Evolutionary conservation across 2,888 invertebrate genomes (phyloP).

Genomic region (Drosophila anomalipes): DNA sequence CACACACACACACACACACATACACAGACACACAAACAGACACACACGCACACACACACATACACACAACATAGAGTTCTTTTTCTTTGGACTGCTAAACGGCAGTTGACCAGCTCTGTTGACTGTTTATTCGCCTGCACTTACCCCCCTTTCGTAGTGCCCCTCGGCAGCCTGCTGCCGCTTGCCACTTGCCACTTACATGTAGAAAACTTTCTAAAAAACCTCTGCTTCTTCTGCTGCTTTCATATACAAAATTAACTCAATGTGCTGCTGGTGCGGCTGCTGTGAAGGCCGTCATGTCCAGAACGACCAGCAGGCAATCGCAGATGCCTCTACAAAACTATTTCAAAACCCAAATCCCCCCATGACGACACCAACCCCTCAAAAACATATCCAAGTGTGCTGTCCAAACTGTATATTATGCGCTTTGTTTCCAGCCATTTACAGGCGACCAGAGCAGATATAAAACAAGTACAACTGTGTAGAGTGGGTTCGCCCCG

Average conservation of each 20-base stretch:
- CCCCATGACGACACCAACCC: conserved; percentile 2
- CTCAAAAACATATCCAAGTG: conserved; percentile 32
- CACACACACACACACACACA: conserved; percentile 21
- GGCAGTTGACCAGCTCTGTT: conserved; percentile 43
- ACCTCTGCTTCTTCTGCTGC: conserved; percentile 17
- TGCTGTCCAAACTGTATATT: conserved; percentile 38
- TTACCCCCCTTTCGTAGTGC: background rate
- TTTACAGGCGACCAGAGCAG: conserved; percentile 42
- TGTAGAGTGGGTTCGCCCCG: background rate
- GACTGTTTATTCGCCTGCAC: conserved; percentile 64
- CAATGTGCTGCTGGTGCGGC: conserved; percentile 17
- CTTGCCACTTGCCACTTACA: conserved; percentile 7
- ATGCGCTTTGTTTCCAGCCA: conserved; percentile 58
- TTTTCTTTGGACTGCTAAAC: conserved; percentile 24
- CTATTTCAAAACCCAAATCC: conserved; percentile 38
- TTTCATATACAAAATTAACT: conserved; percentile 44
- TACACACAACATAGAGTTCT: conserved; percentile 7
- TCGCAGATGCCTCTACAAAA: conserved; percentile 40
- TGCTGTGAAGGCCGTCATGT: conserved; percentile 43
- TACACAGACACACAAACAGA: conserved; percentile 5
- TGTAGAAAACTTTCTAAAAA: conserved; percentile 30
- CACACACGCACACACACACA: conserved; percentile 8
- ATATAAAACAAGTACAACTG: conserved; percentile 30
- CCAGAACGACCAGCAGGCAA: conserved; percentile 41
- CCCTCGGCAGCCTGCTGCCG: background rate